Evolutionary conservation across 2,888 invertebrate genomes (phyloP).

Genomic region (Xanthia togata): DNA sequence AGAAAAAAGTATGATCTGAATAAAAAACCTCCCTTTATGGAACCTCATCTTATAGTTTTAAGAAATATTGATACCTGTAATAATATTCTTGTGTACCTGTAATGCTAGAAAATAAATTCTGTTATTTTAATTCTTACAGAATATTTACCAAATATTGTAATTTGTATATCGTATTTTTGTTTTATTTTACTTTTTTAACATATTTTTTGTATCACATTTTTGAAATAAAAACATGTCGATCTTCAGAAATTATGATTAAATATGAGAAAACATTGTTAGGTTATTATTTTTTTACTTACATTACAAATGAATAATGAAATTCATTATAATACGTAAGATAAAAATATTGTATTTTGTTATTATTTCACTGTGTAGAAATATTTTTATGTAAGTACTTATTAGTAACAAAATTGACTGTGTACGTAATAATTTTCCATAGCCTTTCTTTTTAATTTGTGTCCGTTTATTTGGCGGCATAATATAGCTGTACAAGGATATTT

Average conservation of each 20-base stretch:
- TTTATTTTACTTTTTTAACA: constrained; percentile 11
- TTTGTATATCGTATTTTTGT: constrained; percentile 5
- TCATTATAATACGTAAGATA: constrained; percentile 22
- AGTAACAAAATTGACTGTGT: background rate
- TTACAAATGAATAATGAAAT: constrained; percentile 14
- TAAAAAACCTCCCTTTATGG: background rate
- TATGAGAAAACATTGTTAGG: background rate
- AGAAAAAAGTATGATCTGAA: background rate
- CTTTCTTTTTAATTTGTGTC: background rate
- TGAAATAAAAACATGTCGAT: constrained; percentile 29
- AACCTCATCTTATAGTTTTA: constrained; percentile 25
- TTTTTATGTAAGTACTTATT: background rate
- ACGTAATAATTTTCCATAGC: background rate
- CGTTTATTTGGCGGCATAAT: background rate
- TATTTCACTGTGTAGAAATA: background rate
- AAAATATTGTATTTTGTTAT: background rate
- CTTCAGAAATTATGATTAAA: constrained; percentile 35
- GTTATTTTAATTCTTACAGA: constrained; percentile 8
- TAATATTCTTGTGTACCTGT: no score
- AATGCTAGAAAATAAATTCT: constrained; percentile 13
- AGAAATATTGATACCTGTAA: constrained; percentile 9
- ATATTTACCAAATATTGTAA: constrained; percentile 44
- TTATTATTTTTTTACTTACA: constrained; percentile 32
- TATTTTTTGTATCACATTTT: constrained; percentile 54
- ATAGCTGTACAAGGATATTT: background rate